These are phyloP conservation scores for Microcebus tavaratra DNA, from an alignment of 2,113 vertebrate species.

Conservation along the genomic window DNA sequence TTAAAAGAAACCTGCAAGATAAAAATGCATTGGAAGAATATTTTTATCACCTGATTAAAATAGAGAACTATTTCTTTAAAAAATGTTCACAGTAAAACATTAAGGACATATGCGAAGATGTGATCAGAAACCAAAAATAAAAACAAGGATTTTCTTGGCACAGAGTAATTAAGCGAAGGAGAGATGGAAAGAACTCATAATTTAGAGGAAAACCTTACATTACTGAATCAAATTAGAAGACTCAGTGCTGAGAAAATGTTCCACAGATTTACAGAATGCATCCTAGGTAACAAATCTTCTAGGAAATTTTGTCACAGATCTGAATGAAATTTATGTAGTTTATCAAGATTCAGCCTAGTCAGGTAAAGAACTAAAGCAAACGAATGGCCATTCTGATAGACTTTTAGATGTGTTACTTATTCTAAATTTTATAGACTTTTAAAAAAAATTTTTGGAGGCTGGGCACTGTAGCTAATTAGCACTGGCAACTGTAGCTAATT, in stretches of 20 bases:
- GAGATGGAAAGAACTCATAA: slow-evolving; percentile 56
- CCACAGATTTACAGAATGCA: slow-evolving; percentile 76
- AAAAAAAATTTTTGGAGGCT: not conserved
- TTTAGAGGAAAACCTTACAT: slow-evolving; percentile 52
- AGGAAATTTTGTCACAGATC: slow-evolving; percentile 53
- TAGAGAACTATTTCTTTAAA: slow-evolving; percentile 37
- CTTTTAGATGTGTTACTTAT: slow-evolving; percentile 8
- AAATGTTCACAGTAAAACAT: slow-evolving; percentile 38
- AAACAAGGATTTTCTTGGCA: not conserved
- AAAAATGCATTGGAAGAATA: not conserved
- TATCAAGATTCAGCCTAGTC: slow-evolving; percentile 61
- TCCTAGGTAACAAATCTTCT: slow-evolving; percentile 61
- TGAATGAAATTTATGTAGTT: slow-evolving; percentile 65
- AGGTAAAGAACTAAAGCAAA: slow-evolving; percentile 58
- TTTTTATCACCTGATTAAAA: not conserved
- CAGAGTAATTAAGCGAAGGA: slow-evolving; percentile 55
- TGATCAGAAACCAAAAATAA: not conserved
- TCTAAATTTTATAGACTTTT: not conserved
- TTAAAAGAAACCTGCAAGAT: not conserved
- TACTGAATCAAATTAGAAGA: slow-evolving; percentile 68
- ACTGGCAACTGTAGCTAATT: too few relatives aligned
- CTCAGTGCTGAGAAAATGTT: slow-evolving; percentile 57
- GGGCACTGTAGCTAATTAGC: too few relatives aligned
- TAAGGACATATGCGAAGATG: slow-evolving; percentile 60
- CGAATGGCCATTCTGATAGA: slow-evolving; percentile 51